phyloP scores from a whole-genome alignment of 2,797 vertebrate species.

The Rhynchonycteris naso region DNA sequence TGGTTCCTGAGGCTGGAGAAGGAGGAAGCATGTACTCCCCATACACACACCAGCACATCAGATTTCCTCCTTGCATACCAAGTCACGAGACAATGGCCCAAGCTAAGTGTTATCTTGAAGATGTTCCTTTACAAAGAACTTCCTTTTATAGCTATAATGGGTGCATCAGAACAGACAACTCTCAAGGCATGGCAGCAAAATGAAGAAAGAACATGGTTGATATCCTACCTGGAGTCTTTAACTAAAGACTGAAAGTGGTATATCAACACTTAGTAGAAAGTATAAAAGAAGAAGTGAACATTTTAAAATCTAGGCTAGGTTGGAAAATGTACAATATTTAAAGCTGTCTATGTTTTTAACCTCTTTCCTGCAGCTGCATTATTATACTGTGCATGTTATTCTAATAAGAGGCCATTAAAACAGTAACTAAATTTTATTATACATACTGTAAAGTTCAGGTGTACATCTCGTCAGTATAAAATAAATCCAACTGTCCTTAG shows the following conservation, averaged over 20 bases:
- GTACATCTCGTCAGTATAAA: background rate
- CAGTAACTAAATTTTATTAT: background rate
- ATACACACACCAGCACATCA: background rate
- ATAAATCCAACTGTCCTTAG: background rate
- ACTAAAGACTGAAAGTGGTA: background rate
- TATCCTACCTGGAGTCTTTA: background rate
- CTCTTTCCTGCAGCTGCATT: background rate
- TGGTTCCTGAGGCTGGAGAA: background rate
- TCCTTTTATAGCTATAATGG: background rate
- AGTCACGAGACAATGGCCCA: background rate
- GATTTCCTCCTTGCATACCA: background rate
- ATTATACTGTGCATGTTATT: background rate
- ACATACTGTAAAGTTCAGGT: background rate
- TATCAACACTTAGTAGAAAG: background rate
- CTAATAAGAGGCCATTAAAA: background rate
- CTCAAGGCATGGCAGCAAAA: background rate
- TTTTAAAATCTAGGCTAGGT: background rate
- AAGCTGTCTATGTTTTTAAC: background rate
- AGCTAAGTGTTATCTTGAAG: constrained; percentile 15
- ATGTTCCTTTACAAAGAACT: constrained; percentile 32
- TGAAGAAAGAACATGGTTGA: background rate
- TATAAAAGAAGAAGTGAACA: background rate
- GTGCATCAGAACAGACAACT: background rate
- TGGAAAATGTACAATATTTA: background rate
- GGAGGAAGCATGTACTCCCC: background rate